Evolutionary conservation across 2,888 invertebrate species (phyloP), one percentile per base, ranked within the genome.

Genomic region (Cheilosia pagana): DNA sequence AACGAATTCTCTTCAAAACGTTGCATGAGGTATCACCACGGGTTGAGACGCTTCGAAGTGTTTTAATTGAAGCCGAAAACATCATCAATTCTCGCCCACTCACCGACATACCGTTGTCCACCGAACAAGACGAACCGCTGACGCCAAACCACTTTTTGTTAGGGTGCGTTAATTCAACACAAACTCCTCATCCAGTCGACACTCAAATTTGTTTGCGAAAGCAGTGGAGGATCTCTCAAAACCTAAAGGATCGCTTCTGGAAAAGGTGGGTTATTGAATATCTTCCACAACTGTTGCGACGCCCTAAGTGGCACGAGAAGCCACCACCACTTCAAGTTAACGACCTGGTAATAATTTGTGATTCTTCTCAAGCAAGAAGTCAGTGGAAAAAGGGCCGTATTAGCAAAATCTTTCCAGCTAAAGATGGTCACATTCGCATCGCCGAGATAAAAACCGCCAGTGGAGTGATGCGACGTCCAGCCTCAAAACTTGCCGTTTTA

Each of bases 121-220:
- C 75, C 8, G 67, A 48, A 6, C 63, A 60, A 5, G 77, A 85
- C 3, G 82, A 86, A 16, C 87, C 76, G 8, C 19, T 81, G 3
- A 87, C 86, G 57, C 79, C 81, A 23, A 87, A 86, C 43, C 87
- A 82, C 21, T 87, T 86, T 53, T 31, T 87, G 25, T 25, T 86
- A 16, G 86, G 81, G 7, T 39, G 41, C 23, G 19, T 23, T 5
- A 81, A 75, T 41, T 75, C 68, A 1, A 53, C 72, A 8, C 83
- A 86, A 31, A 75, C 79, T 2, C 85, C 86, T 12, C n/a, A 48
- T 31, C 45, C 55, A 3, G 55, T 28, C n/a, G 28, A 52, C 21
- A 21, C 4, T 0, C 2, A 52, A 7, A 52, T 52, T 14, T 52
- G 52, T 21, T 7, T 52, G 3, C 25, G 25, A 52, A 52, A 52